Evolutionary conservation across 2,797 vertebrate species (phyloP).

Genomic region (Ciconia nigra): DNA sequence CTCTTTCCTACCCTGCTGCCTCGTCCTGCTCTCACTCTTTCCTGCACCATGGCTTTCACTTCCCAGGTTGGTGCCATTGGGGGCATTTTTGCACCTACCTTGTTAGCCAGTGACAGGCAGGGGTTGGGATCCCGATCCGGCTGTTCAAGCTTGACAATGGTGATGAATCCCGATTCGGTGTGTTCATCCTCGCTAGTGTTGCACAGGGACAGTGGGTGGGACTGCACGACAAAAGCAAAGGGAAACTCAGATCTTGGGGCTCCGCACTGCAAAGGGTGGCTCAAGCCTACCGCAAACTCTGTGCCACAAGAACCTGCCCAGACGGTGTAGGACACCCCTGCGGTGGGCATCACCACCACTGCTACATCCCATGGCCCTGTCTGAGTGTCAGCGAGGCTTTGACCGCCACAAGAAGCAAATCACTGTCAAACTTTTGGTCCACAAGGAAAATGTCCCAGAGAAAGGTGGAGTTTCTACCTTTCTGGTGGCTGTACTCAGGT

Average conservation of each 20-base stretch:
- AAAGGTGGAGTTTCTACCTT: not conserved
- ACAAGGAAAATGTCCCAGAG: not conserved
- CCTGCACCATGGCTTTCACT: not conserved
- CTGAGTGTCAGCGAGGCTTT: not conserved
- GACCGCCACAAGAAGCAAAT: not conserved
- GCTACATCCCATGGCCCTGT: not conserved
- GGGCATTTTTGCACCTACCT: constrained; percentile 75
- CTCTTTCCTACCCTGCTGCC: not conserved
- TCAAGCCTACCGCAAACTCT: not conserved
- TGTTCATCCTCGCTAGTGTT: constrained; percentile 96
- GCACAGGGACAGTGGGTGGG: constrained; percentile 94
- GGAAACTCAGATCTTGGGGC: constrained; percentile 10
- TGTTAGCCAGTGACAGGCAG: constrained; percentile 89
- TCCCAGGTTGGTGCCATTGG: not conserved
- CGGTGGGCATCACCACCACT: not conserved
- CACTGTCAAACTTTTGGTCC: not conserved
- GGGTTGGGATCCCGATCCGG: constrained; percentile 84
- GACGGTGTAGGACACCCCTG: not conserved
- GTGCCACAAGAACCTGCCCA: not conserved
- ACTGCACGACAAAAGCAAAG: constrained; percentile 75
- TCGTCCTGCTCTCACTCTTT: not conserved
- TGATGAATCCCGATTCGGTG: constrained; percentile 89
- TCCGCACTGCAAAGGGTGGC: not conserved
- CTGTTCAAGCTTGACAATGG: constrained; percentile 93
- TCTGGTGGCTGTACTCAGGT: not conserved